Conservation (phyloP, 2,888 invertebrate genomes). For the Amphimallon solstitiale region DNA sequence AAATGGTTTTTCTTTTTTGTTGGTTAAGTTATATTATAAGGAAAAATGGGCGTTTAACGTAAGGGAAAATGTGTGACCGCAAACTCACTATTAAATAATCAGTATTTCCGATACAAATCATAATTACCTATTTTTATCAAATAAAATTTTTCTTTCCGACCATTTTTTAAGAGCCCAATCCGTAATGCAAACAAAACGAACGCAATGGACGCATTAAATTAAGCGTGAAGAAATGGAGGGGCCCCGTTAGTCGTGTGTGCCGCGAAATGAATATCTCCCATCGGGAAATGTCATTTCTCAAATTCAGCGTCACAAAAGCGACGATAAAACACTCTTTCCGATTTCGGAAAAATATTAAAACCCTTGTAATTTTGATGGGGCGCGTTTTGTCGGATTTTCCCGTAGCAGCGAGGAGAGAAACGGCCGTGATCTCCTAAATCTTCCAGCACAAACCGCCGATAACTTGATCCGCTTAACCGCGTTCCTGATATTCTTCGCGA, state of each 20-base stretch:
- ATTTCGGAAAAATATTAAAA: slow-evolving; percentile 21
- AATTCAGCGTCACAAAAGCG: not conserved
- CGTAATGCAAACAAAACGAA: too few relatives aligned
- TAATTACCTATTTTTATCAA: too few relatives aligned
- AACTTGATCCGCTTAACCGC: slow-evolving; percentile 21
- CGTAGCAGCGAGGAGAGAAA: not conserved
- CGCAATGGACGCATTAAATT: not conserved
- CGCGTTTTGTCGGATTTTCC: slow-evolving; percentile 3
- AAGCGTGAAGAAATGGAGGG: not conserved
- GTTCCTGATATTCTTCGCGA: slow-evolving; percentile 2
- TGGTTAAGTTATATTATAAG: too few relatives aligned
- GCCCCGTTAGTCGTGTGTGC: too few relatives aligned
- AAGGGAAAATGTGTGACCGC: too few relatives aligned
- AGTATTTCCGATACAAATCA: too few relatives aligned
- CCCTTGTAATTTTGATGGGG: slow-evolving; percentile 21
- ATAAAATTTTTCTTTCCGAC: too few relatives aligned
- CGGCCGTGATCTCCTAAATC: slow-evolving; percentile 9
- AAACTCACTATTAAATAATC: too few relatives aligned
- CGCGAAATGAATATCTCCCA: too few relatives aligned
- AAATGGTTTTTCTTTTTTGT: too few relatives aligned
- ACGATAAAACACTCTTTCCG: slow-evolving; percentile 8
- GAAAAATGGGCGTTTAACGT: too few relatives aligned
- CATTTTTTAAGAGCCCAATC: too few relatives aligned
- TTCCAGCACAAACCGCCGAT: slow-evolving; percentile 5
- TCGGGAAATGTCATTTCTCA: slow-evolving; percentile 6